Percentiles rank a stretch among this genome's conserved stretches.
phyloP scores from a whole-genome alignment of 2,888 invertebrate genomes.

The Ypsolopha sequella region DNA sequence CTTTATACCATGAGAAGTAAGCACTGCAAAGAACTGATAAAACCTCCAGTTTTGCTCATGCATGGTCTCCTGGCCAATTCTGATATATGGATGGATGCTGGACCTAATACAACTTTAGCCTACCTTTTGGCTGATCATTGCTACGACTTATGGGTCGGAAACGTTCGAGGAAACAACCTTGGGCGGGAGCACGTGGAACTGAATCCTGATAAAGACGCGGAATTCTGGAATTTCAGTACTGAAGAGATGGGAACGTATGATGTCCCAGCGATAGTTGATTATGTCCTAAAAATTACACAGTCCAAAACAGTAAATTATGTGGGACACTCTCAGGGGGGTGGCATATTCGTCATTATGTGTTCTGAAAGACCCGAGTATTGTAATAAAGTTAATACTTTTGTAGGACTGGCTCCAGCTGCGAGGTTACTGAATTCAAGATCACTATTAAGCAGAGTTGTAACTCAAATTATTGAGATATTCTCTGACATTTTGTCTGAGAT shows the following conservation, averaged over 20 bases:
- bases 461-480: constrained; percentile 19
- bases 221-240: constrained; percentile 75
- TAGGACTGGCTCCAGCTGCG: constrained; percentile 73
- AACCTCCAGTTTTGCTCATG: constrained; percentile 3
- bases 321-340: constrained; percentile 80
- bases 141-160: constrained; percentile 10
- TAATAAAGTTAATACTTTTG: constrained; percentile 64
- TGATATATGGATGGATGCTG: constrained; percentile 1
- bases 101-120: not conserved
- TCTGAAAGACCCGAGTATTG: constrained; percentile 68
- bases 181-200: constrained; percentile 49
- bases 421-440: constrained; percentile 59
- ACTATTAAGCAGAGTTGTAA: constrained; percentile 24
- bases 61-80: constrained; percentile 5
- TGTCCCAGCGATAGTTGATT: constrained; percentile 78
- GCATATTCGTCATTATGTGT: constrained; percentile 69
- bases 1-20: constrained; percentile 29
- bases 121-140: constrained; percentile 5
- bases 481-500: constrained; percentile 35
- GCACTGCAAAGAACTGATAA: constrained; percentile 21
- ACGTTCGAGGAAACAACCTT: constrained; percentile 24
- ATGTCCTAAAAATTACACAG: constrained; percentile 61
- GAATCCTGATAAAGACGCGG: constrained; percentile 22
- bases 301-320: constrained; percentile 72
- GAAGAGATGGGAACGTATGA: constrained; percentile 79